Percentiles rank a stretch among this genome's conserved stretches.
phyloP scores from a whole-genome alignment of 2,797 vertebrate genomes.

The Echeneis naucrates region DNA sequence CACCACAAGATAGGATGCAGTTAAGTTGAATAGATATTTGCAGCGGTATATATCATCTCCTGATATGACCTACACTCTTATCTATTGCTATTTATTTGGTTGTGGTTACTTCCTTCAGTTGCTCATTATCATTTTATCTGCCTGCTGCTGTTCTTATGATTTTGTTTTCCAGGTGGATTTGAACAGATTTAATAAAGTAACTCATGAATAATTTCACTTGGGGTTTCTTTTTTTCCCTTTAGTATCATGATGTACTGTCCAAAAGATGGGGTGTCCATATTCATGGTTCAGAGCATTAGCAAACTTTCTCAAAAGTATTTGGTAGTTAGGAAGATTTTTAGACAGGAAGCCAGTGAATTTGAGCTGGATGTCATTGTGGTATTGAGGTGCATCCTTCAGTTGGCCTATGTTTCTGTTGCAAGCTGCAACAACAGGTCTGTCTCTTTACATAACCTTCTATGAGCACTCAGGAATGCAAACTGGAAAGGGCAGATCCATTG shows the following conservation, averaged over 20 bases:
- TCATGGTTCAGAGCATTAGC: slow-evolving; percentile 62
- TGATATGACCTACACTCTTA: slow-evolving; percentile 22
- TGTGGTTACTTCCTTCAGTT: slow-evolving; percentile 22
- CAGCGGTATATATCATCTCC: slow-evolving; percentile 35
- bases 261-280: slow-evolving; percentile 40
- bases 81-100: slow-evolving; percentile 16
- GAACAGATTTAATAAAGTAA: slow-evolving; percentile 13
- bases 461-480: slow-evolving; percentile 88
- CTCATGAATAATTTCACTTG: background rate
- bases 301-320: slow-evolving; percentile 17
- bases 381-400: slow-evolving; percentile 75
- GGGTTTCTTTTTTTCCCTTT: slow-evolving; percentile 41
- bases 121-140: slow-evolving; percentile 25
- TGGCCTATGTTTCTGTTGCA: slow-evolving; percentile 66
- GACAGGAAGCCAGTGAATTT: slow-evolving; percentile 16
- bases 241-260: slow-evolving; percentile 45
- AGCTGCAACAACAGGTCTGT: slow-evolving; percentile 83
- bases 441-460: slow-evolving; percentile 87
- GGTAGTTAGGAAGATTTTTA: slow-evolving; percentile 34
- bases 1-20: slow-evolving; percentile 49
- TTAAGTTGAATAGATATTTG: slow-evolving; percentile 26
- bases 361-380: slow-evolving; percentile 28
- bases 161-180: slow-evolving; percentile 7
- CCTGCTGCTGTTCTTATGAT: slow-evolving; percentile 11
- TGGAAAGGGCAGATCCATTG: slow-evolving; percentile 87